Conservation (phyloP, 2,113 vertebrate species). For the Saimiri boliviensis region DNA sequence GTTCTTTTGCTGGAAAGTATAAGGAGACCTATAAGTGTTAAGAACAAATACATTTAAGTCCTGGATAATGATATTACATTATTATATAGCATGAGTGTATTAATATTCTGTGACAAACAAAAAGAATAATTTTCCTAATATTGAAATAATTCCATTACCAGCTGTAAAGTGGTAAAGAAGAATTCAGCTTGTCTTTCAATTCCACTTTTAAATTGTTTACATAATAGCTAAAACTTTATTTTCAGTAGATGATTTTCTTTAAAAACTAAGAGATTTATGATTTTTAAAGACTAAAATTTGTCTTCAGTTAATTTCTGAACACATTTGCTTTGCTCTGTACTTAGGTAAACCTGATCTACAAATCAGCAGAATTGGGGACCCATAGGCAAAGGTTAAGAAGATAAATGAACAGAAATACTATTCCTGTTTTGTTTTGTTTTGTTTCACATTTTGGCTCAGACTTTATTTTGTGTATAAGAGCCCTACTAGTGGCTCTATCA, state of each 20-base stretch:
- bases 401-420: background rate
- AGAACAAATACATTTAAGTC: background rate
- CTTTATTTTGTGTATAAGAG: conserved; percentile 68
- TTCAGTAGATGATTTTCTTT: conserved; percentile 20
- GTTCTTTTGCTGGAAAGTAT: background rate
- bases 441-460: conserved; percentile 55
- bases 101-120: background rate
- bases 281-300: conserved; percentile 34
- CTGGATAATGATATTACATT: background rate
- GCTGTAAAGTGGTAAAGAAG: background rate
- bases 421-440: background rate
- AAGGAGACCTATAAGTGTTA: background rate
- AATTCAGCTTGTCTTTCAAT: conserved; percentile 18
- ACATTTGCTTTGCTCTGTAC: background rate
- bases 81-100: background rate
- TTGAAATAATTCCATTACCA: background rate
- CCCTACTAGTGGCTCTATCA: conserved; percentile 56
- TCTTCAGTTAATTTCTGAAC: background rate
- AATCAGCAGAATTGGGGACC: background rate
- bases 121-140: conserved; percentile 34
- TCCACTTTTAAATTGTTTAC: conserved; percentile 13
- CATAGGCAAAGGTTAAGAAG: background rate
- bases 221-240: background rate
- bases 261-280: background rate
- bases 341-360: background rate